These are phyloP conservation scores for Sipha flava DNA, from an alignment of 1,140 invertebrate species.

Conservation along the genomic window DNA sequence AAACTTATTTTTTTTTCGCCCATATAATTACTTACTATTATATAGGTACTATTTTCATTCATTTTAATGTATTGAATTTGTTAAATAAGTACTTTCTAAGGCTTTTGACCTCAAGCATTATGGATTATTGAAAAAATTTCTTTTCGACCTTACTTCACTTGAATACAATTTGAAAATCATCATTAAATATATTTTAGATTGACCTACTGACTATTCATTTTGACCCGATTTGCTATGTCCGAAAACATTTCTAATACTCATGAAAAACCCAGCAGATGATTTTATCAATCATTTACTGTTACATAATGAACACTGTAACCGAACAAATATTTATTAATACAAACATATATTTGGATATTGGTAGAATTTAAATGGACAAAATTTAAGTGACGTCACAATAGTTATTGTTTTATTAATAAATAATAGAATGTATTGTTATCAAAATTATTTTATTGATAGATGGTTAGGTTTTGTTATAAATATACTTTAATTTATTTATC, in stretches of 20 bases:
- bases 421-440: background rate
- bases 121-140: background rate
- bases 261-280: background rate
- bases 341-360: background rate
- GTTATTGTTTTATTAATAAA: background rate
- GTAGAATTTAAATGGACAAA: too few species aligned
- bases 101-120: background rate
- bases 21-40: too few species aligned
- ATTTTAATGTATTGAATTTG: too few species aligned
- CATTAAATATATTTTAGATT: background rate
- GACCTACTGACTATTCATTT: background rate
- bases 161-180: constrained; percentile 1
- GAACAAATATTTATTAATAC: background rate
- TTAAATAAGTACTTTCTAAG: background rate
- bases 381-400: background rate
- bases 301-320: background rate
- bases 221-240: background rate
- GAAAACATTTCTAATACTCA: background rate
- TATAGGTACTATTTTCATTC: too few species aligned
- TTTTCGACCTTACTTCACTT: constrained; percentile 3
- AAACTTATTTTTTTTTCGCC: too few species aligned
- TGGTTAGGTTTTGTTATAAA: too few species aligned
- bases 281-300: background rate
- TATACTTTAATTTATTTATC: background rate
- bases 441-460: too few species aligned